These are phyloP conservation scores for Xiphydria camelus DNA, from an alignment of 2,888 invertebrate species.

Conservation along the genomic window DNA sequence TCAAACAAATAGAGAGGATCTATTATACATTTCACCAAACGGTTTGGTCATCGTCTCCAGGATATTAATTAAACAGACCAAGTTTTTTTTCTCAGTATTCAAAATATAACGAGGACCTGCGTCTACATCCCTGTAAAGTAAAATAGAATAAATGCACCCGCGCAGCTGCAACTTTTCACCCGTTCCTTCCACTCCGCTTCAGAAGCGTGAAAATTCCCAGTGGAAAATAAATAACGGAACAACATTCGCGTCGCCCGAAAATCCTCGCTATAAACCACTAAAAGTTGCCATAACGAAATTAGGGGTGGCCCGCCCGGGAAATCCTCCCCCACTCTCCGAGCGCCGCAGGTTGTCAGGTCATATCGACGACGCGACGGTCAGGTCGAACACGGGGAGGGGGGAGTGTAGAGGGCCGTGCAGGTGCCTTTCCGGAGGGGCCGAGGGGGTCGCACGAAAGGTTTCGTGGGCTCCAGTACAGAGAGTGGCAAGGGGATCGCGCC, in stretches of 20 bases:
- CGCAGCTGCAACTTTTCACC: too few species aligned
- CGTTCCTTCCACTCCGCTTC: too few species aligned
- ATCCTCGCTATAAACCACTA: neutral
- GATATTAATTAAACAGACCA: too few species aligned
- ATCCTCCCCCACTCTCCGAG: neutral
- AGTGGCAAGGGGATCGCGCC: conserved; percentile 11
- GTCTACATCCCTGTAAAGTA: too few species aligned
- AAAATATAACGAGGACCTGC: too few species aligned
- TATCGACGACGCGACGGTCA: neutral
- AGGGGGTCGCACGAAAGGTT: too few species aligned
- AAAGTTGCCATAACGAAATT: neutral
- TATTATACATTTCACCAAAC: too few species aligned
- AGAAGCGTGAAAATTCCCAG: too few species aligned
- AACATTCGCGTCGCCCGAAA: neutral
- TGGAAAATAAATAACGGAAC: neutral
- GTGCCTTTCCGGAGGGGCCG: neutral
- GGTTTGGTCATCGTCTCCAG: too few species aligned
- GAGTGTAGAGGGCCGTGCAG: neutral
- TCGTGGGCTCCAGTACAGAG: conserved; percentile 3
- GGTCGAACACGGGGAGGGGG: neutral
- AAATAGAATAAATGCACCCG: too few species aligned
- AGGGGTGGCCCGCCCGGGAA: neutral
- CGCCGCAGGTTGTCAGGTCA: conserved; percentile 1
- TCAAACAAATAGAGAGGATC: too few species aligned
- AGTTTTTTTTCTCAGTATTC: too few species aligned